Percentiles rank a stretch among this genome's conserved stretches.
phyloP scores from a whole-genome alignment of 2,888 invertebrate species.

The Dascillus cervinus region DNA sequence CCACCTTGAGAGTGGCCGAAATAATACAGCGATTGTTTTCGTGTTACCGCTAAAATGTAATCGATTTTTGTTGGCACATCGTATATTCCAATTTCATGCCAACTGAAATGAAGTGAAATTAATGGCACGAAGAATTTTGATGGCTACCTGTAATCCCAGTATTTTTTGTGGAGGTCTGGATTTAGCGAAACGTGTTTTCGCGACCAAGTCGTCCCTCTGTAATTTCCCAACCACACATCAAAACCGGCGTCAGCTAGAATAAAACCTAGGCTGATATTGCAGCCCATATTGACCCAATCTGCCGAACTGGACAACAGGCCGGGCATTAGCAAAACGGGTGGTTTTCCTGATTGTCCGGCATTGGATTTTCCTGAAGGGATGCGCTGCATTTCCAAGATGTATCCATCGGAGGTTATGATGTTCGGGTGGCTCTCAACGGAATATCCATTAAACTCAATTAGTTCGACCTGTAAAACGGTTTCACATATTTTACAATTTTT shows the following conservation, averaged over 20 bases:
- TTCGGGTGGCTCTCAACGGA: conserved; percentile 35
- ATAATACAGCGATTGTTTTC: conserved; percentile 53
- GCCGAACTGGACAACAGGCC: conserved; percentile 67
- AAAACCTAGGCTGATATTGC: conserved; percentile 45
- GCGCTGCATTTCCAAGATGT: conserved; percentile 39
- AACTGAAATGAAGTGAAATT: conserved; percentile 45
- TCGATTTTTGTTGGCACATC: conserved; percentile 74
- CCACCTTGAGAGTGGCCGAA: conserved; percentile 64
- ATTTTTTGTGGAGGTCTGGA: conserved; percentile 30
- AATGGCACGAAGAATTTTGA: no score
- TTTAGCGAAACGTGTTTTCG: conserved; percentile 41
- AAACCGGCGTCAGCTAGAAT: conserved; percentile 42
- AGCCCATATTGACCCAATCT: conserved; percentile 64
- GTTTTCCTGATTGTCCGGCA: no score
- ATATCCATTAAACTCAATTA: conserved; percentile 37
- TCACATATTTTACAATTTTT: no score
- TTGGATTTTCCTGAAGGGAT: conserved; percentile 36
- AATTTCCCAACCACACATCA: conserved; percentile 55
- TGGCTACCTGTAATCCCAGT: conserved; percentile 41
- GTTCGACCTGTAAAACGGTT: no score
- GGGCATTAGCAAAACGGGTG: conserved; percentile 63
- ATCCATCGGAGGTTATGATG: conserved; percentile 42
- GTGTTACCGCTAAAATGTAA: conserved; percentile 50
- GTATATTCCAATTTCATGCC: conserved; percentile 68
- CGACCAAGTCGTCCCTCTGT: conserved; percentile 50